Base-by-base conservation (phyloP, 2,113 vertebrate genomes). In the Neotoma lepida region DNA sequence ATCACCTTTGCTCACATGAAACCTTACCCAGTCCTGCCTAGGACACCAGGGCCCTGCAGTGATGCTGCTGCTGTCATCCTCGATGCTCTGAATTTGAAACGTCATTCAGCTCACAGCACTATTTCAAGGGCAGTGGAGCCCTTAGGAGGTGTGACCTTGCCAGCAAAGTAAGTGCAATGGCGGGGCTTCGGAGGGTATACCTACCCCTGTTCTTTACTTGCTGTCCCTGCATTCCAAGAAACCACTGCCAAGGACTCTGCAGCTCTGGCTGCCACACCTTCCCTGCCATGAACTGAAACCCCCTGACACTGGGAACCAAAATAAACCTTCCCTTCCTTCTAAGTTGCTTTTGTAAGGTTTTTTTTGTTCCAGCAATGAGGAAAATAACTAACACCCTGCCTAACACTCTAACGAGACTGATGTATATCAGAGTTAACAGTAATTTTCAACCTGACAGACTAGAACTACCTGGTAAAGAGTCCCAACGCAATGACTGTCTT, bases 1-100 rank as follows among this genome's bases (percentile, higher is more conserved):
- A 28, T 64, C 0, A 5, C 22, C 15, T 80, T 4, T 0, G 4
- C 8, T 35, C 30, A 73, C 2, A 17, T 1, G 5, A 49, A 64
- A 61, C 35, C 39, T 39, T 0, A 9, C 9, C 54, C 33, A 20
- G 33, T 46, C 39, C 44, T 41, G n/a, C 56, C 30, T 46, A 4
- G 5, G 85, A 68, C 20, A 39, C 85, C 12, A 35, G 44, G 33
- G 22, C 18, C 46, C 46, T 68, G 33, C 46, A 15, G 15, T 15
- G 14, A 56, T 30, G 86, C 24, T 56, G 86, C 24, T 56, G 85
- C 66, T 70, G 6, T 30, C 35, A 39, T 39, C n/a, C 8, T 71
- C 24, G 24, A 10, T 54, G 30, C 1, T 54, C 24, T 54, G 14
- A 24, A 54, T 56, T 4, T 71, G 49, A 28, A 54, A 71, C 28